Conservation (phyloP, 1,140 invertebrate genomes). For the Pteromalus puparum region DNA sequence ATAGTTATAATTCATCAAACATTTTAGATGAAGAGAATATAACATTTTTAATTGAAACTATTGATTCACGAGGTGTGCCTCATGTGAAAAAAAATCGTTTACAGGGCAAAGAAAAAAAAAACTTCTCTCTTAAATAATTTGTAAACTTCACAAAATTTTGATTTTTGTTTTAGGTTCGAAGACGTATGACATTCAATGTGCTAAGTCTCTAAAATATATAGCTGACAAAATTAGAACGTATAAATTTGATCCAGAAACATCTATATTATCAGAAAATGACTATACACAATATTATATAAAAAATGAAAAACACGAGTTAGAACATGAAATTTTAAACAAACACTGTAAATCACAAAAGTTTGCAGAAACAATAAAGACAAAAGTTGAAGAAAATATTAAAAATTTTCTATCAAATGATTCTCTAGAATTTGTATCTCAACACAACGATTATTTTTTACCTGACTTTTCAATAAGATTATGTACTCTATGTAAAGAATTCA, state of each 20-base stretch:
- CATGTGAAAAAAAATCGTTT: neutral
- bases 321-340: neutral
- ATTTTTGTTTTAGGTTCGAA: neutral
- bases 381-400: no score
- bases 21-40: neutral
- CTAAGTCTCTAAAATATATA: neutral
- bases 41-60: neutral
- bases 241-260: neutral
- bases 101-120: neutral
- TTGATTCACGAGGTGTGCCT: neutral
- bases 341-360: neutral
- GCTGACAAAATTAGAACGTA: neutral
- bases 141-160: no score
- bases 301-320: neutral
- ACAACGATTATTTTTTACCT: constrained; percentile 20
- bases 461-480: neutral
- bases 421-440: neutral
- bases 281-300: neutral
- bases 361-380: neutral
- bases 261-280: neutral
- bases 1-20: neutral
- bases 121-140: no score
- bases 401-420: neutral
- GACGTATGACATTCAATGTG: no score
- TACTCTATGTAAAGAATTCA: neutral